A percentile compares a stretch with the other conserved stretches of the same genome.
These are phyloP conservation scores for Phylloscopus whistleri DNA, from an alignment of 2,113 vertebrate species.

Conservation along the genomic window DNA sequence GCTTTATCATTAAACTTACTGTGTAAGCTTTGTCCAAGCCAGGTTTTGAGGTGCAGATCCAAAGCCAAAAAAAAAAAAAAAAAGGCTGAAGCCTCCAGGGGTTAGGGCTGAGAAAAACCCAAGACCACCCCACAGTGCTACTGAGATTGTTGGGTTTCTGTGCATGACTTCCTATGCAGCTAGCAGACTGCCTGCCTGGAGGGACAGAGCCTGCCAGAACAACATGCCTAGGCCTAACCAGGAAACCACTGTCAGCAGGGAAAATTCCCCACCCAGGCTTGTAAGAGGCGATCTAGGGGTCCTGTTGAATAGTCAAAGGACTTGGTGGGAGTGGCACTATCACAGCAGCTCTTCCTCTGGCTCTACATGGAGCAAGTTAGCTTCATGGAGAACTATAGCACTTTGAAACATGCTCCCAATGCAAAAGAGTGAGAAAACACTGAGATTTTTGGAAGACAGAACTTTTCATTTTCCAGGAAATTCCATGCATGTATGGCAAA, in stretches of 20 bases:
- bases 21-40: neutral
- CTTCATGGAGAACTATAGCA: neutral
- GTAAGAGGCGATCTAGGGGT: neutral
- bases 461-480: neutral
- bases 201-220: neutral
- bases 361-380: neutral
- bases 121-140: neutral
- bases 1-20: neutral
- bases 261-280: neutral
- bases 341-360: neutral
- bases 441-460: neutral
- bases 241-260: neutral
- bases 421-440: neutral
- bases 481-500: neutral
- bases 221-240: neutral
- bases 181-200: neutral
- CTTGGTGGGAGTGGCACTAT: neutral
- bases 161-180: fast-evolving
- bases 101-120: neutral
- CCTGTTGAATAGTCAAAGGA: neutral
- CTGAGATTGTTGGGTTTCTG: neutral
- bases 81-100: neutral
- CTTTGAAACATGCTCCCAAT: neutral
- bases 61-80: neutral
- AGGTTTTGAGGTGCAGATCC: neutral